Evolutionary conservation across 2,797 vertebrate species (phyloP), one percentile per base, ranked within the genome.

Genomic region (Acanthopagrus latus): DNA sequence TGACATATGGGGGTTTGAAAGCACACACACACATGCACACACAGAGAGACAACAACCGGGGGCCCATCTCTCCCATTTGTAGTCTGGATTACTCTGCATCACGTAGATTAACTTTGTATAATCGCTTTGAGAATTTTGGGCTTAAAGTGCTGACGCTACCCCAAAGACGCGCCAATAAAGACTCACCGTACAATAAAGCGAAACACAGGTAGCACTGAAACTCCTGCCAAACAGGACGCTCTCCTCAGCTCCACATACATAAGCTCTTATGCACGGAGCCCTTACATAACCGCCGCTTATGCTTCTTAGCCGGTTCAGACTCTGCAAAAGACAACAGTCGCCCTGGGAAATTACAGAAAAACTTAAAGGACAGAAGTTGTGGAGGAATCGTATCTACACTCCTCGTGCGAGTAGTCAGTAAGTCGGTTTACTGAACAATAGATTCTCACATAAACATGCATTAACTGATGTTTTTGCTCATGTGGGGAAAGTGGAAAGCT

Each of bases 71-170:
- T 69, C 33, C 71, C 54, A 68, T 76, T 69, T 64, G 74, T 70
- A 70, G 71, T 81, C 82, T 75, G 90, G 89, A 94, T 95, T 88
- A 92, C 88, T 89, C 47, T 71, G 74, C 71, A 83, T 85, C 86
- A 60, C 62, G 47, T 84, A 92, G 92, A 95, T 94, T 92, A 92
- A 91, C 71, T 91, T 86, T 86, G 64, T 70, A 86, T 94, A 94
- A 93, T 94, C 89, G 56, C 85, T 88, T 84, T 74, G 78, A 80
- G 80, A 90, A 88, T 87, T 88, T 78, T 71, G 69, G 83, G 69
- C 56, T 85, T 75, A 90, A 89, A 82, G 76, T 69, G 71, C 70
- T 25, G 67, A 82, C 41, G 74, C 62, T 50, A 60, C 7, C 33
- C 20, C 64, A 76, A 88, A 84, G 66, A 78, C 41, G 50, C 8